Evolutionary conservation across 2,113 vertebrate species (phyloP).

Genomic region (Mormyrus lacerda): DNA sequence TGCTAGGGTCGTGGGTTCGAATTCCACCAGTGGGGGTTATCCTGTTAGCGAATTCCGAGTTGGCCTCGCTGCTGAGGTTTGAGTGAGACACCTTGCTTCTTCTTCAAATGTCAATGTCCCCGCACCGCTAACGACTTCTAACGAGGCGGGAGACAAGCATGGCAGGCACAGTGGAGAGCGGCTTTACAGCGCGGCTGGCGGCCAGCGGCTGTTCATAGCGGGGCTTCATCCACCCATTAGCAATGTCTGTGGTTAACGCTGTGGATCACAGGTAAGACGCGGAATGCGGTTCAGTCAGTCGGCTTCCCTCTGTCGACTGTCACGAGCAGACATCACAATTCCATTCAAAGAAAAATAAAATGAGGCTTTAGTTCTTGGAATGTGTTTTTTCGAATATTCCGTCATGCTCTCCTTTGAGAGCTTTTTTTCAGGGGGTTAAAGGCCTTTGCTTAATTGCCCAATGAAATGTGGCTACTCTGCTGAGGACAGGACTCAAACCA

Average conservation of each 20-base stretch:
- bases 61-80: slow-evolving; percentile 29
- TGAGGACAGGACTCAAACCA: background rate
- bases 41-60: slow-evolving; percentile 61
- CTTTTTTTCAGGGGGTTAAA: too few relatives aligned
- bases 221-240: too few relatives aligned
- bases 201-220: too few relatives aligned
- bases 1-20: too few relatives aligned
- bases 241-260: background rate
- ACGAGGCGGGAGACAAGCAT: background rate
- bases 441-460: too few relatives aligned
- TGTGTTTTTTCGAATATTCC: background rate
- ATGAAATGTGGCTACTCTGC: background rate
- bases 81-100: background rate
- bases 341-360: background rate
- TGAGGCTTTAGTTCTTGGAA: background rate
- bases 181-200: background rate
- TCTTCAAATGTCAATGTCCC: background rate
- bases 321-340: background rate
- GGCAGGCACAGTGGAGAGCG: background rate
- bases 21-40: too few relatives aligned
- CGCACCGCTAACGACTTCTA: background rate
- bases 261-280: background rate
- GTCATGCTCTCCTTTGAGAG: background rate
- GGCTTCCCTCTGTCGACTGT: background rate
- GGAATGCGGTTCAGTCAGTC: background rate